These are phyloP conservation scores for Dendrolimus houi DNA, from an alignment of 2,888 invertebrate species.

Conservation along the genomic window DNA sequence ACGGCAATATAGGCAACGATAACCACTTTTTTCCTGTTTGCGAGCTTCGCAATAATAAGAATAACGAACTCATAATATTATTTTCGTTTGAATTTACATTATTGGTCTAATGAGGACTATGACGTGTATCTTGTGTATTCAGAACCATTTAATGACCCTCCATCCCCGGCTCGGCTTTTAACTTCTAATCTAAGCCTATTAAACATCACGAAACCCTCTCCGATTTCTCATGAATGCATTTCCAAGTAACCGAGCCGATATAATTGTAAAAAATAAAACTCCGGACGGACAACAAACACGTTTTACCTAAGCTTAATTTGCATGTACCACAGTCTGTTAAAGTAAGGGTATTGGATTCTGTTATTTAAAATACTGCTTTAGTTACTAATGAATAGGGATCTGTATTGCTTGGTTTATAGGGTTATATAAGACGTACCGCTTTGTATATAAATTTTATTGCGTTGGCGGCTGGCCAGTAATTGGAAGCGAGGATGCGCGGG, in stretches of 20 bases:
- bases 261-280: conserved; percentile 74
- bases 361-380: conserved; percentile 11
- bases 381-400: conserved; percentile 7
- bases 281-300: conserved; percentile 68
- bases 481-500: conserved; percentile 74
- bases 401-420: conserved; percentile 13
- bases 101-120: conserved; percentile 41
- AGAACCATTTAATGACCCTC: conserved; percentile 53
- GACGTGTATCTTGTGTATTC: conserved; percentile 39
- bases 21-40: no score
- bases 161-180: conserved; percentile 58
- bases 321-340: conserved; percentile 31
- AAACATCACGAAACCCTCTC: conserved; percentile 65
- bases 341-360: conserved; percentile 9
- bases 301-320: conserved; percentile 74
- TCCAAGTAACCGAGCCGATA: conserved; percentile 71
- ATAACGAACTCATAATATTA: conserved; percentile 9
- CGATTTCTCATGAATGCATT: conserved; percentile 70
- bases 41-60: no score
- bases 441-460: conserved; percentile 48
- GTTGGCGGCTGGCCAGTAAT: conserved; percentile 71
- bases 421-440: conserved; percentile 25
- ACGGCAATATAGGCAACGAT: no score
- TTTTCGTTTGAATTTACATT: conserved; percentile 19
- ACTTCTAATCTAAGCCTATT: conserved; percentile 74